phyloP scores from a whole-genome alignment of 2,113 vertebrate genomes.

The Girardinichthys multiradiatus region DNA sequence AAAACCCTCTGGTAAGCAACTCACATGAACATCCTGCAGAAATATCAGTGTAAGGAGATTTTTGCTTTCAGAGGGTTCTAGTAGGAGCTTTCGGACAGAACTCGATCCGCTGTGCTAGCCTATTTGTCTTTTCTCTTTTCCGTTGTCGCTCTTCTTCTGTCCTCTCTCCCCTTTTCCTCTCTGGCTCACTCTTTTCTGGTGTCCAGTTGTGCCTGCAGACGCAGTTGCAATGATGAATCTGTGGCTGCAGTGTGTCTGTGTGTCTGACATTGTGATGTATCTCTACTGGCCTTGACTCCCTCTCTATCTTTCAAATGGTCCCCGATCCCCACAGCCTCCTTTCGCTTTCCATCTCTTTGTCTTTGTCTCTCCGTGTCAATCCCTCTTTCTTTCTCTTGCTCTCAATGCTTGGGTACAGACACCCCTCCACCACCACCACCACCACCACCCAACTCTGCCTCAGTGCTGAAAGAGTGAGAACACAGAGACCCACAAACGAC shows the following conservation, averaged over 20 bases:
- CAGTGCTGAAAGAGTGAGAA: conserved; percentile 60
- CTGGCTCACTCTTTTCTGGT: conserved; percentile 62
- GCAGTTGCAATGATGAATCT: conserved; percentile 82
- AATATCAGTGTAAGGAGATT: conserved; percentile 17
- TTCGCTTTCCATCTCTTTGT: conserved; percentile 51
- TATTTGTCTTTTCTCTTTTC: conserved; percentile 63
- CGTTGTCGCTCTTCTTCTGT: conserved; percentile 54
- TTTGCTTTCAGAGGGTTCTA: conserved; percentile 38
- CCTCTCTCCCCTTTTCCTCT: conserved; percentile 56
- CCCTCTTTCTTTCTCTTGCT: conserved; percentile 48
- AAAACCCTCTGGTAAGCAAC: background rate
- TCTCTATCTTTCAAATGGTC: conserved; percentile 49
- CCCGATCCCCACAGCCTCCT: conserved; percentile 14
- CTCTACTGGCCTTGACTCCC: conserved; percentile 72
- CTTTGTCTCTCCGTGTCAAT: conserved; percentile 45
- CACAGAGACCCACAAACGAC: conserved; percentile 60
- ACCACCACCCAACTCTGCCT: conserved; percentile 44
- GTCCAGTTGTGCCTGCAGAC: conserved; percentile 78
- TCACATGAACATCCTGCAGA: conserved; percentile 1
- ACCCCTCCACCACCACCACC: conserved; percentile 28
- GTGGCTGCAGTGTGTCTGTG: conserved; percentile 82
- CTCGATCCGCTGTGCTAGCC: conserved; percentile 51
- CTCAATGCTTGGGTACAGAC: conserved; percentile 58
- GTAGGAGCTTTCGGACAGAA: conserved; percentile 53
- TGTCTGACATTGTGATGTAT: conserved; percentile 84